phyloP scores from a whole-genome alignment of 2,888 invertebrate genomes.

The Lordiphosa andalusiaca region DNA sequence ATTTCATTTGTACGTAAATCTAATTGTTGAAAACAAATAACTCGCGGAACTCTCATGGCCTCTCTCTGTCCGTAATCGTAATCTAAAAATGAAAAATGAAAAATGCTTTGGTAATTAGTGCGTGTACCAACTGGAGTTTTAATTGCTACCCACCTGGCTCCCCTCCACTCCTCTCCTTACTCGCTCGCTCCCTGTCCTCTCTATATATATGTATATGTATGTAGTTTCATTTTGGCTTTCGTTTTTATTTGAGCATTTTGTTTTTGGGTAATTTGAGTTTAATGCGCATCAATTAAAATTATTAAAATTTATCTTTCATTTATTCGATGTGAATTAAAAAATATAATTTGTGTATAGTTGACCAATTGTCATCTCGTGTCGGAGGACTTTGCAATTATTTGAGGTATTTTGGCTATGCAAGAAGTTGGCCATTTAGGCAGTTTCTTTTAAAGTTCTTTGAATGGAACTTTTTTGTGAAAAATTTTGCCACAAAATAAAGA shows the following conservation, averaged over 20 bases:
- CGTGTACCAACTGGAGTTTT: conserved; percentile 56
- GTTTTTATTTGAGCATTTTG: conserved; percentile 43
- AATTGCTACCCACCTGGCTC: conserved; percentile 39
- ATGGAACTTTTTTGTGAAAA: too few relatives aligned
- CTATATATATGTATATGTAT: conserved; percentile 7
- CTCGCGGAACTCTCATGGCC: conserved; percentile 17
- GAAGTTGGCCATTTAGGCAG: background rate
- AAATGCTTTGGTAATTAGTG: conserved; percentile 70
- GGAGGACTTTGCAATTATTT: background rate
- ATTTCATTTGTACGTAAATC: conserved; percentile 75
- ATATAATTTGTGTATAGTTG: conserved; percentile 57
- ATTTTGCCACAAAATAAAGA: too few relatives aligned
- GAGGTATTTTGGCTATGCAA: too few relatives aligned
- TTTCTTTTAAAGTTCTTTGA: too few relatives aligned
- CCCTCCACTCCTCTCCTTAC: background rate
- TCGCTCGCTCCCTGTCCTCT: conserved; percentile 2
- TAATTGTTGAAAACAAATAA: conserved; percentile 56
- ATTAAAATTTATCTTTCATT: conserved; percentile 57
- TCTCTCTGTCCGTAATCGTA: conserved; percentile 13
- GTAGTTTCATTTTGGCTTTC: conserved; percentile 31
- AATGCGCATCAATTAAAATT: conserved; percentile 73
- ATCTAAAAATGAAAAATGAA: conserved; percentile 32
- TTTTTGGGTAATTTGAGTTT: conserved; percentile 62
- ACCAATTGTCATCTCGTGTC: conserved; percentile 10
- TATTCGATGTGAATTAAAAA: conserved; percentile 61